These are phyloP conservation scores for Etia nguti DNA, from an alignment of 2,113 vertebrate species.

Conservation along the genomic window DNA sequence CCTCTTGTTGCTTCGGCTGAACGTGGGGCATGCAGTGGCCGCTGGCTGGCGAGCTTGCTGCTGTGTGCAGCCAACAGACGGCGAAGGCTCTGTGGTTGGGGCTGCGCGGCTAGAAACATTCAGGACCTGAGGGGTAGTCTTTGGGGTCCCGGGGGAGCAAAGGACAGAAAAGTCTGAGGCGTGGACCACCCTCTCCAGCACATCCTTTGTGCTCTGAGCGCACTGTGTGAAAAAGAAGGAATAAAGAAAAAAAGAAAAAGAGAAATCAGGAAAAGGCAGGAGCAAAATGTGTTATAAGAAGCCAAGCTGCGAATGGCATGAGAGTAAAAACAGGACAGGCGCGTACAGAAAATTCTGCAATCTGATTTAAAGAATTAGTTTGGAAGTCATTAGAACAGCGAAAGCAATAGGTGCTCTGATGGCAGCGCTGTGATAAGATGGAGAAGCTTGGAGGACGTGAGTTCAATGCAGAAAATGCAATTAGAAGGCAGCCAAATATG, in stretches of 20 bases:
- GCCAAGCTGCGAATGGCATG: neutral
- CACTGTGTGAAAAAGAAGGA: constrained; percentile 49
- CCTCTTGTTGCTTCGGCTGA: constrained; percentile 36
- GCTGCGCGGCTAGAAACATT: constrained; percentile 19
- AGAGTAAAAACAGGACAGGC: neutral
- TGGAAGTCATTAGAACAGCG: neutral
- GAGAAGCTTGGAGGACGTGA: neutral
- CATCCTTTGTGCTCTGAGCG: constrained; percentile 67
- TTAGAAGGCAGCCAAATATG: neutral
- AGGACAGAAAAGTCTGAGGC: constrained; percentile 43
- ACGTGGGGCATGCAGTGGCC: constrained; percentile 13
- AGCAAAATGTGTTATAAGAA: neutral
- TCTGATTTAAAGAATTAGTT: constrained; percentile 2
- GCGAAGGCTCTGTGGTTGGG: neutral
- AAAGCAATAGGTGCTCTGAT: neutral
- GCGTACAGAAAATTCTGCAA: neutral
- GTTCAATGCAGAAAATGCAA: neutral
- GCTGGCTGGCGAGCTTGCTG: neutral
- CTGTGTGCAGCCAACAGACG: constrained; percentile 17
- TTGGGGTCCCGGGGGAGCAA: constrained; percentile 52
- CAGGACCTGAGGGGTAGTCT: constrained; percentile 52
- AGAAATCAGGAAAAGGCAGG: neutral
- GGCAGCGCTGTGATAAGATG: neutral
- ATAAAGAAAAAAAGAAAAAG: neutral
- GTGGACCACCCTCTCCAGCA: constrained; percentile 66